Conservation (phyloP, 1,140 invertebrate species). For the Cylas formicarius region DNA sequence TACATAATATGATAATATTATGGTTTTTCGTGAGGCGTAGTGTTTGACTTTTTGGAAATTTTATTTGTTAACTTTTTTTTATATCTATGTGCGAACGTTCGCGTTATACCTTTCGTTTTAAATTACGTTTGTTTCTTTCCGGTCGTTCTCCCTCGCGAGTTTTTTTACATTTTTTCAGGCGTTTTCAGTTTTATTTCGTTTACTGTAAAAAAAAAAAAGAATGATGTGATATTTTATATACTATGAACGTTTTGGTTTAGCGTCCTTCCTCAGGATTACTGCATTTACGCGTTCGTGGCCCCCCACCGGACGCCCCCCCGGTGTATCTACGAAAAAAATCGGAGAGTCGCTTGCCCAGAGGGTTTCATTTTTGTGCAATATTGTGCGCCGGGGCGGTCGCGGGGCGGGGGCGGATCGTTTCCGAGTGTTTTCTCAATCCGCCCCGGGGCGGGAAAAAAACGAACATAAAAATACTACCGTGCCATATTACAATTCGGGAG, state of each 20-base stretch:
- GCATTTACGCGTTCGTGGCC: constrained; percentile 24
- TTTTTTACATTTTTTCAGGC: no score
- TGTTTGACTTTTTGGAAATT: constrained; percentile 22
- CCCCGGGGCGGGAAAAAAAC: no score
- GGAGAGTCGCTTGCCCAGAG: no score
- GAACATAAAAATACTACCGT: constrained; percentile 33
- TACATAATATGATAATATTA: constrained; percentile 22
- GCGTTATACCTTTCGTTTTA: constrained; percentile 10
- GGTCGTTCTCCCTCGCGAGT: no score
- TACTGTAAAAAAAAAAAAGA: constrained; percentile 38
- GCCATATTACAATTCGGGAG: constrained; percentile 26
- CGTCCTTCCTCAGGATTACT: constrained; percentile 39
- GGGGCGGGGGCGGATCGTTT: no score
- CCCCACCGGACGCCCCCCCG: background rate
- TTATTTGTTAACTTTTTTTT: constrained; percentile 25
- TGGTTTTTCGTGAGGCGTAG: constrained; percentile 13
- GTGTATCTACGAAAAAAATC: background rate
- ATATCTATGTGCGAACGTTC: constrained; percentile 9
- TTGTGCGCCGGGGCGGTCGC: no score
- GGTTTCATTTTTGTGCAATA: no score
- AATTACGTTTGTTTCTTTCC: no score
- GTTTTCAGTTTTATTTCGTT: constrained; percentile 39
- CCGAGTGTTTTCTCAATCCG: no score
- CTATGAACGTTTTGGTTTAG: constrained; percentile 36
- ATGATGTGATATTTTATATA: constrained; percentile 44